phyloP scores from a whole-genome alignment of 2,888 invertebrate species.

The Tachina fera region DNA sequence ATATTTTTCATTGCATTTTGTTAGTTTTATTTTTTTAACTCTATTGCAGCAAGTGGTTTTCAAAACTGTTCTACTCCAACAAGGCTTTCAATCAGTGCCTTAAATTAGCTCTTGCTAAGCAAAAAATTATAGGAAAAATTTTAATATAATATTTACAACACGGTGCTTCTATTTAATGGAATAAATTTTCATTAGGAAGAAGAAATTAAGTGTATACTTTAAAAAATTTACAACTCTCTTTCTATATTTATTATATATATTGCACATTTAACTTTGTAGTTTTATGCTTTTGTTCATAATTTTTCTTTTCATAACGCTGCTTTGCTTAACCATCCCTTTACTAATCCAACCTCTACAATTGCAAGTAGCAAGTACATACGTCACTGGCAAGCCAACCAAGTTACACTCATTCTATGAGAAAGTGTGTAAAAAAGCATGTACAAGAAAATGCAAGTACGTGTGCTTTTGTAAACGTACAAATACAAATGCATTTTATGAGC shows the following conservation, averaged over 20 bases:
- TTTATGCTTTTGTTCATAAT: slow-evolving; percentile 33
- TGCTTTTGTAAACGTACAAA: slow-evolving; percentile 66
- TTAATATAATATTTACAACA: slow-evolving; percentile 4
- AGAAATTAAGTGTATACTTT: slow-evolving; percentile 36
- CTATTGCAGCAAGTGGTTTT: background rate
- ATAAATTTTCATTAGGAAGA: slow-evolving; percentile 39
- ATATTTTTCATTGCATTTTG: too few relatives aligned
- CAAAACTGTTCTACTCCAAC: accelerated
- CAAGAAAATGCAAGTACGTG: slow-evolving; percentile 46
- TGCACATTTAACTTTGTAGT: slow-evolving; percentile 58
- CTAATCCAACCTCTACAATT: background rate
- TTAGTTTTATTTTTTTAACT: too few relatives aligned
- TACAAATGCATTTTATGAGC: slow-evolving; percentile 58
- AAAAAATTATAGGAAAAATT: background rate
- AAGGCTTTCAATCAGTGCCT: background rate
- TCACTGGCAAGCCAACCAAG: slow-evolving; percentile 35
- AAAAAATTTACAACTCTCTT: slow-evolving; percentile 4
- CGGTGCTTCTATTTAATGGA: slow-evolving; percentile 26
- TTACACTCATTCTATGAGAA: slow-evolving; percentile 3
- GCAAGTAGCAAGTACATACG: slow-evolving; percentile 33
- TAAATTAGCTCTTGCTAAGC: background rate
- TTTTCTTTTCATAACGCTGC: slow-evolving; percentile 25
- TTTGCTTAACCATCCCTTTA: background rate
- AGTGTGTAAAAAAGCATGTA: background rate
- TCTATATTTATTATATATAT: slow-evolving; percentile 17